phyloP scores from a whole-genome alignment of 1,140 invertebrate genomes.

The Holotrichia oblita region DNA sequence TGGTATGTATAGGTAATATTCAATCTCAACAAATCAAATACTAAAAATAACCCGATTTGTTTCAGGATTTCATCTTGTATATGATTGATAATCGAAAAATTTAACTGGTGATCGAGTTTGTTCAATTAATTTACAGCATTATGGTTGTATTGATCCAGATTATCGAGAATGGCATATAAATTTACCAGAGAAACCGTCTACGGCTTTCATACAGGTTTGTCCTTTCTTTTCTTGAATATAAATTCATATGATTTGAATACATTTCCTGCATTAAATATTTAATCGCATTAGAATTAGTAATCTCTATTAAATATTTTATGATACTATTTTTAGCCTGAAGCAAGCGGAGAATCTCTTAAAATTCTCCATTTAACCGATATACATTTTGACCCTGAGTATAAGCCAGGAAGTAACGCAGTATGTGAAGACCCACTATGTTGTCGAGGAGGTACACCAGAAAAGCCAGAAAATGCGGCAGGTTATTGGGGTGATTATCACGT shows the following conservation, averaged over 20 bases:
- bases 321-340: neutral
- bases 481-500: constrained; percentile 81
- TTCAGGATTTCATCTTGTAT: constrained; percentile 43
- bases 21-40: neutral
- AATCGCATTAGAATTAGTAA: no score
- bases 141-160: constrained; percentile 50
- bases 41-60: neutral
- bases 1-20: neutral
- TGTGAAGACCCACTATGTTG: constrained; percentile 86
- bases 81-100: constrained; percentile 54
- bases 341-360: constrained; percentile 57
- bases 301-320: no score
- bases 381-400: constrained; percentile 82
- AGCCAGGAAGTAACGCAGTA: constrained; percentile 69
- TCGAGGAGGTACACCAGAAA: constrained; percentile 61
- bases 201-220: neutral
- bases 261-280: no score
- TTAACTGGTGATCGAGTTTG: constrained; percentile 52
- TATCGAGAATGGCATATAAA: constrained; percentile 30
- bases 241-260: neutral
- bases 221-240: neutral
- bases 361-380: constrained; percentile 83
- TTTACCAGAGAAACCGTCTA: neutral
- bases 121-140: constrained; percentile 47
- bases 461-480: constrained; percentile 67